Conservation (phyloP, 2,113 vertebrate genomes). For the Lates calcarifer region DNA sequence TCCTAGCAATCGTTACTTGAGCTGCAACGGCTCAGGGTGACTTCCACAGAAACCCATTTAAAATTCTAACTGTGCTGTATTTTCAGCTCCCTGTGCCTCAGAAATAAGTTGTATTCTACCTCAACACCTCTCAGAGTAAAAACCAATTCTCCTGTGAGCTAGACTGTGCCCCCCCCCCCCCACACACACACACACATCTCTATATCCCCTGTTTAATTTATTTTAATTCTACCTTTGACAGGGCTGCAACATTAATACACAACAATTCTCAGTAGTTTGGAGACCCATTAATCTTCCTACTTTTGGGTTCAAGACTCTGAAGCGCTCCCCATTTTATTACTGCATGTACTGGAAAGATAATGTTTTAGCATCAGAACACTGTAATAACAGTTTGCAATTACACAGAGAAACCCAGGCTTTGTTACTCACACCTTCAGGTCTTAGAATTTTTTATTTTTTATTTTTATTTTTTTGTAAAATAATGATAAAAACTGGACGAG, state of each 20-base stretch:
- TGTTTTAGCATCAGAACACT: not conserved
- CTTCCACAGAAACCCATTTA: slow-evolving; percentile 8
- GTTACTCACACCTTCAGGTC: not conserved
- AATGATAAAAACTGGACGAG: not conserved
- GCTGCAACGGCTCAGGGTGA: not conserved
- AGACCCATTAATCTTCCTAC: not conserved
- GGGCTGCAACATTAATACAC: not conserved
- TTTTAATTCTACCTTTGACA: not conserved
- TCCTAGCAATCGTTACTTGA: not conserved
- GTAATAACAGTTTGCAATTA: not conserved
- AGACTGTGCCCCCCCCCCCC: not conserved
- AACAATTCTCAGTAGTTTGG: not conserved
- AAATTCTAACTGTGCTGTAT: not conserved
- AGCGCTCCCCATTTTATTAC: not conserved
- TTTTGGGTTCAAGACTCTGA: not conserved
- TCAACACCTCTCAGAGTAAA: slow-evolving; percentile 15
- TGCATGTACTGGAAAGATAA: not conserved
- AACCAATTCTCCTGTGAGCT: not conserved
- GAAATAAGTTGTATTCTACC: not conserved
- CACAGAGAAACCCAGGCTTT: not conserved
- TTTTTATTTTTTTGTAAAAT: not conserved
- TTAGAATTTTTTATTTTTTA: too few species aligned
- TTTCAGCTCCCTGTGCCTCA: not conserved
- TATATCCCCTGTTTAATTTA: not conserved
- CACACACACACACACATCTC: too few species aligned